Evolutionary conservation across 2,888 invertebrate genomes (phyloP).

Genomic region (Chelonus formosanus): DNA sequence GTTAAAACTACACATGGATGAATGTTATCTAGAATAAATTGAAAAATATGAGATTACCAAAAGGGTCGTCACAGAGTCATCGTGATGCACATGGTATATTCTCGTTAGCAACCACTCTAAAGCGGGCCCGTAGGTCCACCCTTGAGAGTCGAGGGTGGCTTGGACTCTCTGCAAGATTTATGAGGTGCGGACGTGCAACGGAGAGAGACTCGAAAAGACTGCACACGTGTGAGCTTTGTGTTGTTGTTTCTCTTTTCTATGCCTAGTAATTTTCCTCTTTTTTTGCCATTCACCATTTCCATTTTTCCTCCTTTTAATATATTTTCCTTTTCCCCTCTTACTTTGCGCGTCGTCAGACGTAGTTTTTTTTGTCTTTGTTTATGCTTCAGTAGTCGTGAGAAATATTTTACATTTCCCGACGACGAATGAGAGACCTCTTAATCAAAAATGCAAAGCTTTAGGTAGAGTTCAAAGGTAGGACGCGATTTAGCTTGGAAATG

Average conservation of each 20-base stretch:
- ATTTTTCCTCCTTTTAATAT: slow-evolving; percentile 1
- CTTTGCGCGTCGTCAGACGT: not conserved
- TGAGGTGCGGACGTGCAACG: slow-evolving; percentile 42
- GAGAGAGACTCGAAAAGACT: slow-evolving; percentile 14
- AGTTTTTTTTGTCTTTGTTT: too few relatives aligned
- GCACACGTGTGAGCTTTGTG: slow-evolving; percentile 19
- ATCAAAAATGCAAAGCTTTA: slow-evolving; percentile 6
- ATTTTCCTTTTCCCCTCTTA: slow-evolving; percentile 3
- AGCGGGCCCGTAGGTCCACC: slow-evolving; percentile 5
- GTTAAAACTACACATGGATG: slow-evolving; percentile 6
- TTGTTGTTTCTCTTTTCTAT: slow-evolving; percentile 7
- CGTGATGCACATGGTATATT: slow-evolving; percentile 20
- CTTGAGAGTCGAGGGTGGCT: slow-evolving; percentile 29
- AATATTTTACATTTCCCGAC: too few relatives aligned
- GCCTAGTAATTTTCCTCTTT: slow-evolving; percentile 15
- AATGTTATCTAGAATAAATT: slow-evolving; percentile 11
- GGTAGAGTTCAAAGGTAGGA: not conserved
- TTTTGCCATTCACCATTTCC: slow-evolving; percentile 4
- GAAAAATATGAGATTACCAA: slow-evolving; percentile 16
- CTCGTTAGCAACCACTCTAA: slow-evolving; percentile 28
- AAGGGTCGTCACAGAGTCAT: not conserved
- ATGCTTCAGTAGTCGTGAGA: too few relatives aligned
- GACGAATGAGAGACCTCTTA: slow-evolving; percentile 1
- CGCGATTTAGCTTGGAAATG: slow-evolving; percentile 25
- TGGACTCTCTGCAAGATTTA: slow-evolving; percentile 51